Percentiles rank a stretch among this genome's conserved stretches.
Conservation (phyloP, 2,888 invertebrate genomes). For the Caprella mutica region DNA sequence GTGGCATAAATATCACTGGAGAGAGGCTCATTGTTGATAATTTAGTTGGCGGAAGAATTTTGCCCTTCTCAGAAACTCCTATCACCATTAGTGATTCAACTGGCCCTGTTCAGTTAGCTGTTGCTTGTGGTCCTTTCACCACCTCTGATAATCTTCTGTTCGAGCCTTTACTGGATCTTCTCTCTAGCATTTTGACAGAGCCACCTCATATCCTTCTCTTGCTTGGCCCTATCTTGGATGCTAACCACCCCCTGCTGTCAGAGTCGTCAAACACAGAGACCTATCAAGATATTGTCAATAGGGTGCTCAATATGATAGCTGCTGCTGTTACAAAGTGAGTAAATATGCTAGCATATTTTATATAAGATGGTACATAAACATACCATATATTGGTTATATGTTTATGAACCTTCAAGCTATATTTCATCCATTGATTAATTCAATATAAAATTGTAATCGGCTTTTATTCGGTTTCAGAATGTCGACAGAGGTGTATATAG, state of each 20-base stretch:
- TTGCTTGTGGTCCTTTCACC: constrained; percentile 76
- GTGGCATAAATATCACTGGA: constrained; percentile 20
- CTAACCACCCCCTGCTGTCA: constrained; percentile 44
- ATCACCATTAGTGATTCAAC: constrained; percentile 13
- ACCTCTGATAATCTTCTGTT: constrained; percentile 61
- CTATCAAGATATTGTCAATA: constrained; percentile 62
- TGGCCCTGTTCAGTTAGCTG: constrained; percentile 45
- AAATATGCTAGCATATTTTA: background rate
- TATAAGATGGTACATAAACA: background rate
- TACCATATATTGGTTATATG: background rate
- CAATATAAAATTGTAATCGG: too few relatives aligned
- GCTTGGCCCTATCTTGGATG: constrained; percentile 74
- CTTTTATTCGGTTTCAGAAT: constrained; percentile 50
- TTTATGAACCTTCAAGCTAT: constrained; percentile 15
- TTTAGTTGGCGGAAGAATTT: constrained; percentile 17
- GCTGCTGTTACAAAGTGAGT: constrained; percentile 52
- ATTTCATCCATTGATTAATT: too few relatives aligned
- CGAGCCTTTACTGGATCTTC: constrained; percentile 67
- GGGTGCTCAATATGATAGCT: constrained; percentile 54
- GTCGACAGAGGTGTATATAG: constrained; percentile 58
- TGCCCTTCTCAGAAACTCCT: constrained; percentile 12
- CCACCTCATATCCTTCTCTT: constrained; percentile 66
- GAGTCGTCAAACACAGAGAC: constrained; percentile 52
- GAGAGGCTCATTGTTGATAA: constrained; percentile 20
- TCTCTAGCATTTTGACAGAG: constrained; percentile 44